These are phyloP conservation scores for Condylura cristata DNA, from an alignment of 2,113 vertebrate genomes.

Conservation along the genomic window DNA sequence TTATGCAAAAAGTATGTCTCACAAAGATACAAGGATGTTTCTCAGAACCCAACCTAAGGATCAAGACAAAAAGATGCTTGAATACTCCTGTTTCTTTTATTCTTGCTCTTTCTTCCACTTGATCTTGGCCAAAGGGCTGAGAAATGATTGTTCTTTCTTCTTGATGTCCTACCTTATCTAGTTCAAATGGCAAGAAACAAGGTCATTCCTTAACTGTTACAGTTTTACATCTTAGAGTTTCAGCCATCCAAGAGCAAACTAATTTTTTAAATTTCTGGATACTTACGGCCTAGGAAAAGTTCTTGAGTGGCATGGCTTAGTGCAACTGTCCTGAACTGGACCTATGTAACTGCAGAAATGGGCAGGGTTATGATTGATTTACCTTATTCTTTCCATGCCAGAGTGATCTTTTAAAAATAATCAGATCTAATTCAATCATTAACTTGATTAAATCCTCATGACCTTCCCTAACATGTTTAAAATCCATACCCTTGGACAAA, in stretches of 20 bases:
- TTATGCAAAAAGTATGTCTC: neutral
- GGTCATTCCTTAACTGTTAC: neutral
- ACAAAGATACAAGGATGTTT: neutral
- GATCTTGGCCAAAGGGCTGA: too few species aligned
- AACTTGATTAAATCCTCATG: neutral
- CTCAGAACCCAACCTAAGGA: constrained; percentile 53
- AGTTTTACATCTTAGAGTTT: neutral
- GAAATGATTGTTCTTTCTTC: neutral
- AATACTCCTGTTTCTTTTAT: neutral
- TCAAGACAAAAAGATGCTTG: constrained; percentile 41
- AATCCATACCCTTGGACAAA: neutral
- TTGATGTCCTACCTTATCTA: neutral
- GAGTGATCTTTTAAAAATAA: neutral
- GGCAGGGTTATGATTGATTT: neutral
- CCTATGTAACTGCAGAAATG: neutral
- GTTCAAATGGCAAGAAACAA: neutral
- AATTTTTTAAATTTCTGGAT: neutral
- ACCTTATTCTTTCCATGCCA: neutral
- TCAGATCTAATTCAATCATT: neutral
- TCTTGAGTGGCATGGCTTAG: neutral
- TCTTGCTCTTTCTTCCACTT: neutral
- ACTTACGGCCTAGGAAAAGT: neutral
- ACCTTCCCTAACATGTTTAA: neutral
- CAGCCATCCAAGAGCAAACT: neutral
- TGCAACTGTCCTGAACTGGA: neutral